Conservation (phyloP, 23 tunicate species). For the Trididemnum clinides region DNA sequence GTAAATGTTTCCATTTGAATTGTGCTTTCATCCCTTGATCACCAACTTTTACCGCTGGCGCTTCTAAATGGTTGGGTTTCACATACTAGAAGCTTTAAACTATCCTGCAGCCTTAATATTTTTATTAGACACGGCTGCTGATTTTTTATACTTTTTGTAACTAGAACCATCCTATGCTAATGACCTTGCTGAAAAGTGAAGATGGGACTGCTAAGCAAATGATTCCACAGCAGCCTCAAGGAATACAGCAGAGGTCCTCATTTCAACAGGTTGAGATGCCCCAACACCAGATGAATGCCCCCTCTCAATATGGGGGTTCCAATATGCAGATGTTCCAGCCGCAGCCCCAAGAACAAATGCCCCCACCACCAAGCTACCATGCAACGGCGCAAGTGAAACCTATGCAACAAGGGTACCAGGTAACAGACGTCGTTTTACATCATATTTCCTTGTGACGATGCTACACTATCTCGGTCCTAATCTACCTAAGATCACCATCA, state of each 20-base stretch:
- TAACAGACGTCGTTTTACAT: too few relatives aligned
- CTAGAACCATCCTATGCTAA: slow-evolving; percentile 81
- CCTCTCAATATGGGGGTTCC: background rate
- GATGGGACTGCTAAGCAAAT: background rate
- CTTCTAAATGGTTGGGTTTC: too few relatives aligned
- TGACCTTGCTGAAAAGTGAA: slow-evolving; percentile 61
- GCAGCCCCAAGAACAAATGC: slow-evolving; percentile 40
- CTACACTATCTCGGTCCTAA: too few relatives aligned
- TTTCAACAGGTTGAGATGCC: background rate
- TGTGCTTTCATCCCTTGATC: too few relatives aligned
- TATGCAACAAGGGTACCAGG: slow-evolving; percentile 32
- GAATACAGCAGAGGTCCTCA: background rate
- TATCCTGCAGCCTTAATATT: too few relatives aligned
- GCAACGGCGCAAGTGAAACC: background rate
- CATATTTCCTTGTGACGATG: too few relatives aligned
- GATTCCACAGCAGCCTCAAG: slow-evolving; percentile 20
- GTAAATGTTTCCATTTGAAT: too few relatives aligned
- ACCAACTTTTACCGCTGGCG: too few relatives aligned
- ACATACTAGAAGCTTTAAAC: too few relatives aligned
- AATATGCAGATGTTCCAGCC: background rate
- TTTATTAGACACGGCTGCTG: too few relatives aligned
- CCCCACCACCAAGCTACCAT: slow-evolving; percentile 64
- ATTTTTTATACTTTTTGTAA: background rate
- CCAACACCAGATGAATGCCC: slow-evolving; percentile 1
- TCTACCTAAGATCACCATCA: too few relatives aligned